Evolutionary conservation across 2,113 vertebrate genomes (phyloP).

Genomic region (Piprites chloris): DNA sequence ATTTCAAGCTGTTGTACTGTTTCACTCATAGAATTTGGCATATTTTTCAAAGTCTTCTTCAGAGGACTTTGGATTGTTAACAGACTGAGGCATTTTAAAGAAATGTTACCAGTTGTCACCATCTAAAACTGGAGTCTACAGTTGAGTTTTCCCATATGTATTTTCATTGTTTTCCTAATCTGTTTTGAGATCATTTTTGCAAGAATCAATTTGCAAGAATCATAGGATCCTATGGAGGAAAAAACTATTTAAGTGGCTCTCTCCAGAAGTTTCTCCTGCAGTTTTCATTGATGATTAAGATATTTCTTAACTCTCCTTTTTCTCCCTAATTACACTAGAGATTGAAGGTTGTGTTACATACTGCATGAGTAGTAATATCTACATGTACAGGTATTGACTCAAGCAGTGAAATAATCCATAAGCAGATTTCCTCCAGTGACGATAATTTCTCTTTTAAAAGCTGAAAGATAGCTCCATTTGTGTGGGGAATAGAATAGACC

Average conservation of each 20-base stretch:
- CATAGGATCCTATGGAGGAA: neutral
- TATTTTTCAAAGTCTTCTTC: neutral
- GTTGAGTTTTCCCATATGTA: constrained; percentile 11
- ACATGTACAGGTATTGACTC: neutral
- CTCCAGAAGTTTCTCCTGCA: constrained; percentile 36
- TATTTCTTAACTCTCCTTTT: constrained; percentile 33
- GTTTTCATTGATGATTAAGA: constrained; percentile 38
- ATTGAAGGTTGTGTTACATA: neutral
- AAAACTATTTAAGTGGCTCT: neutral
- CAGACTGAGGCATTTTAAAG: neutral
- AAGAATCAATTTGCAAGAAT: constrained; percentile 1
- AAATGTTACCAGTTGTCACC: constrained; percentile 2
- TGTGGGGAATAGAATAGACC: neutral
- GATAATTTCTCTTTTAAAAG: neutral
- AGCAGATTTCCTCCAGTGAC: neutral
- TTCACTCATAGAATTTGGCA: neutral
- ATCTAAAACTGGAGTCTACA: constrained; percentile 1
- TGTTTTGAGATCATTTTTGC: constrained; percentile 24
- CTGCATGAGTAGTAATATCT: neutral
- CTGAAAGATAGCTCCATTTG: neutral
- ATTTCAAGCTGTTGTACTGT: neutral
- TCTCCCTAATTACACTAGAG: neutral
- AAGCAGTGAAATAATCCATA: neutral
- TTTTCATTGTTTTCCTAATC: constrained; percentile 50
- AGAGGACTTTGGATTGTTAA: neutral